Base-by-base conservation (phyloP, 2,113 vertebrate species). In the Scalopus aquaticus region DNA sequence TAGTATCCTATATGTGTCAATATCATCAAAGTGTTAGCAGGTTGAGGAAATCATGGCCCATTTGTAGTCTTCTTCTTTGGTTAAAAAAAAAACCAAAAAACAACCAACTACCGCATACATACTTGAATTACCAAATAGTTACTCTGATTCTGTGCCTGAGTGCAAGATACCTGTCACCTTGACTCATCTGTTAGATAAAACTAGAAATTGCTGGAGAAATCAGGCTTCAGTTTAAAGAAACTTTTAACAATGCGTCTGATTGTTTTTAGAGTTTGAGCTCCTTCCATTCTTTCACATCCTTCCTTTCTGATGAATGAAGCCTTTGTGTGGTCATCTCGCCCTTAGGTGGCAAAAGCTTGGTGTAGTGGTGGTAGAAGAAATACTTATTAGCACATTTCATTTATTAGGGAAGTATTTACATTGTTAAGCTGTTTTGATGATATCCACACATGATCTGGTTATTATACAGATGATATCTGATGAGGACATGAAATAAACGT, bases 51-150 rank as follows among this genome's bases (percentile, higher is more conserved):
- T 81, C 42, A 60, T 42, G 46, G 64, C 30, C 30, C 24, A 80
- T 88, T 90, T 77, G 49, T 90, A 32, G 58, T 83, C 93, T 80
- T 86, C 46, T 73, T 90, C 22, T 65, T 79, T 84, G 26, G 39
- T 39, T 62, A 54, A 67, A 51, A 74, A 35, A 54, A 28, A 51
- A 17, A 13, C 49, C 3, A 12, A 19, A 69, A 42, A 2, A 54
- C 54, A 3, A 6, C 7, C n/a, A 84, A 17, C 64, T 24, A n/a
- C 9, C 32, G 19, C 51, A 54, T 30, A 16, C 15, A n/a, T 35
- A 60, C 35, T 73, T 87, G 92, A 56, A 54, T 84, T 92, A 80
- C 69, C 74, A 73, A 96, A 67, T 32, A 67, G 9, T 30, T 82
- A 13, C 7, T 35, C 35, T n/a, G 37, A 6, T 60, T 86, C n/a